Evolutionary conservation across 2,113 vertebrate species (phyloP).

Genomic region (human (Homo sapiens)): GRCh38 chr11:117089501-117090000

Average conservation of each 20-base stretch:
- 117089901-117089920: background rate
- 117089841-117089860: conserved; percentile 24
- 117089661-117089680: background rate
- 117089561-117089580: background rate
- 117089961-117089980: background rate
- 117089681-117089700: background rate
- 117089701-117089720: conserved; percentile 8
- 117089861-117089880: background rate
- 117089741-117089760: conserved; percentile 48
- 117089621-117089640: background rate
- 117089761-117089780: conserved; percentile 27
- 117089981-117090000: background rate
- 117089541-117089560: background rate
- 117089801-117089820: background rate
- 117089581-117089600: background rate
- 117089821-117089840: background rate
- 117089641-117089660: background rate
- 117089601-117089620: background rate
- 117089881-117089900: background rate
- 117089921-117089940: background rate
- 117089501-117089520: background rate
- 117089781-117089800: conserved; percentile 8
- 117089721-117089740: conserved; percentile 57
- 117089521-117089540: background rate
- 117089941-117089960: background rate